Conservation (phyloP, 2,797 vertebrate genomes). For the Sardinella longiceps region DNA sequence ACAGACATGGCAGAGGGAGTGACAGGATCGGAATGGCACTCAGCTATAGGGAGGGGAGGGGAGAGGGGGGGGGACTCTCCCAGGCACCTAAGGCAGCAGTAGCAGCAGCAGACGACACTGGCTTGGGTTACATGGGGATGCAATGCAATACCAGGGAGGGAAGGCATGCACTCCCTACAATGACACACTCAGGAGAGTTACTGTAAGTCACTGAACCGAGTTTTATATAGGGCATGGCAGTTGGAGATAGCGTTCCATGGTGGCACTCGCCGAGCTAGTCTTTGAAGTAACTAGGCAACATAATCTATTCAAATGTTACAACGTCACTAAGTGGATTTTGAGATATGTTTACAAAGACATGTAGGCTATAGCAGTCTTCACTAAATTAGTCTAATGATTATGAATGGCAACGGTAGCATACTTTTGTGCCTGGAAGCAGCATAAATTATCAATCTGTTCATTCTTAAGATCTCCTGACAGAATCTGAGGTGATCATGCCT, state of each 20-base stretch:
- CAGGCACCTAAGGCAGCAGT: not conserved
- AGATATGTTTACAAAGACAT: not conserved
- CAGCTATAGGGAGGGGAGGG: not conserved
- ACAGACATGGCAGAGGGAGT: not conserved
- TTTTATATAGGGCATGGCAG: not conserved
- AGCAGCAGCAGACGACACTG: not conserved
- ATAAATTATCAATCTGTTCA: not conserved
- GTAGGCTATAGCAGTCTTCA: not conserved
- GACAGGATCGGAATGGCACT: not conserved
- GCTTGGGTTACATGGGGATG: not conserved
- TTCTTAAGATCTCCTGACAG: not conserved
- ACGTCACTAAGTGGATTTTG: not conserved
- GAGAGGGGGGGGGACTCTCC: too few species aligned
- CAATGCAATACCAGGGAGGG: not conserved
- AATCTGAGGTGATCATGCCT: not conserved
- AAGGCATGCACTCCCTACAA: constrained; percentile 5
- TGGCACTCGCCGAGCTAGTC: not conserved
- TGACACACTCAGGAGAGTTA: not conserved
- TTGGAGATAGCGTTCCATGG: not conserved
- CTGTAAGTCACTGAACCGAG: not conserved
- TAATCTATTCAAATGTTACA: constrained; percentile 10
- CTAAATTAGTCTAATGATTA: not conserved
- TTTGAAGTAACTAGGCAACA: constrained; percentile 14
- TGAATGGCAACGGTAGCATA: not conserved
- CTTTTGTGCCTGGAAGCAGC: not conserved